Conservation (phyloP, 2,888 invertebrate species). For the Idaea dimidiata region DNA sequence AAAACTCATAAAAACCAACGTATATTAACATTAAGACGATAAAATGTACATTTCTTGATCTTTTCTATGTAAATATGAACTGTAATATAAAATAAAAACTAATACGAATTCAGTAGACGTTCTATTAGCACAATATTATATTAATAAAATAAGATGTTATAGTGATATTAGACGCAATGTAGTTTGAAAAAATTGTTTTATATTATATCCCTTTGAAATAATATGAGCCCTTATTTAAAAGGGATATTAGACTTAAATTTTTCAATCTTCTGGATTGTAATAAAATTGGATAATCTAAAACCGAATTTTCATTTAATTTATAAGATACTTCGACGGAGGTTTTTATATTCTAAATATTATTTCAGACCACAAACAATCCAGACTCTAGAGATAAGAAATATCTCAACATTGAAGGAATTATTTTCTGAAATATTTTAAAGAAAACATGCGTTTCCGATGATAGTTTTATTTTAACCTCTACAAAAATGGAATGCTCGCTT, state of each 20-base stretch:
- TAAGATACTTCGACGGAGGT: constrained; percentile 11
- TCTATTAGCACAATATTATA: constrained; percentile 25
- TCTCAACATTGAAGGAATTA: not conserved
- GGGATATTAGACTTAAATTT: constrained; percentile 66
- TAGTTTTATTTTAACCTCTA: not conserved
- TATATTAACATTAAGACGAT: constrained; percentile 38
- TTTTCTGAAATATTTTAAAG: not conserved
- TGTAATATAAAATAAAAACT: constrained; percentile 27
- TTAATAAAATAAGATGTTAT: constrained; percentile 17
- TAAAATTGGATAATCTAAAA: constrained; percentile 33
- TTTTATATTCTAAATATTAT: constrained; percentile 8
- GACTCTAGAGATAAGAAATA: not conserved
- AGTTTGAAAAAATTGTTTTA: constrained; percentile 34
- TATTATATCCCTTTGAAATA: constrained; percentile 76
- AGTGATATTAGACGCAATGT: constrained; percentile 27
- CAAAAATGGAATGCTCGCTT: too few relatives aligned
- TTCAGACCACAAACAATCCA: constrained; percentile 1
- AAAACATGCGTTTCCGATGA: too few relatives aligned
- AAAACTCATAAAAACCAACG: constrained; percentile 51
- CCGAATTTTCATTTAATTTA: constrained; percentile 7
- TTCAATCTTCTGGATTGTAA: constrained; percentile 42
- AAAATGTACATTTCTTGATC: constrained; percentile 62
- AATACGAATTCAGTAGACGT: constrained; percentile 24
- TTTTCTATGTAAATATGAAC: constrained; percentile 49
- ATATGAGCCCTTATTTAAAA: constrained; percentile 79